phyloP scores from a whole-genome alignment of 2,797 vertebrate species.

The Buphagus erythrorhynchus region DNA sequence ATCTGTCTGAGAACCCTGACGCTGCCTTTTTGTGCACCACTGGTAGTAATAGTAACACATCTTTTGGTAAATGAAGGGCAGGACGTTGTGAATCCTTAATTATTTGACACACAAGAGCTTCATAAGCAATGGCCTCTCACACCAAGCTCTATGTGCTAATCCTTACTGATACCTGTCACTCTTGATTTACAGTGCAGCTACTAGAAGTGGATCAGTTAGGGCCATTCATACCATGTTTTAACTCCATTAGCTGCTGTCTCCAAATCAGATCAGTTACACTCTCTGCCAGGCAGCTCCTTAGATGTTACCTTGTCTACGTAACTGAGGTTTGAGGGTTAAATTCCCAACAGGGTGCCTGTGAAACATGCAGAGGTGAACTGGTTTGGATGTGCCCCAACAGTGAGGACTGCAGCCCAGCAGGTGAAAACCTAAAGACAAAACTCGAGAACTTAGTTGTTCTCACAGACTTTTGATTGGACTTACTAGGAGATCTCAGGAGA shows the following conservation, averaged over 20 bases:
- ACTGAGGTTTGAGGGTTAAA: neutral
- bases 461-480: neutral
- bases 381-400: neutral
- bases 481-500: neutral
- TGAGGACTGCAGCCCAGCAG: neutral
- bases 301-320: neutral
- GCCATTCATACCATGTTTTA: neutral
- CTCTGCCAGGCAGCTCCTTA: neutral
- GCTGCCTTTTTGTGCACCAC: neutral
- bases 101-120: neutral
- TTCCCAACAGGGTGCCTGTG: neutral
- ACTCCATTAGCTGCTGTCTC: neutral
- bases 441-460: neutral
- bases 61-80: neutral
- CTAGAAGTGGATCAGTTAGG: neutral
- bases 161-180: neutral
- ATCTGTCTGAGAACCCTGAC: neutral
- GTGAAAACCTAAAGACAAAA: neutral
- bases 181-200: neutral
- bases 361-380: neutral
- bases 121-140: neutral
- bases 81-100: neutral
- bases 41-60: neutral
- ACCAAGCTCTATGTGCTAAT: neutral
- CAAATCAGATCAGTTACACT: neutral